Conservation (phyloP, 2,888 invertebrate genomes). For the Strigamia maritima region DNA sequence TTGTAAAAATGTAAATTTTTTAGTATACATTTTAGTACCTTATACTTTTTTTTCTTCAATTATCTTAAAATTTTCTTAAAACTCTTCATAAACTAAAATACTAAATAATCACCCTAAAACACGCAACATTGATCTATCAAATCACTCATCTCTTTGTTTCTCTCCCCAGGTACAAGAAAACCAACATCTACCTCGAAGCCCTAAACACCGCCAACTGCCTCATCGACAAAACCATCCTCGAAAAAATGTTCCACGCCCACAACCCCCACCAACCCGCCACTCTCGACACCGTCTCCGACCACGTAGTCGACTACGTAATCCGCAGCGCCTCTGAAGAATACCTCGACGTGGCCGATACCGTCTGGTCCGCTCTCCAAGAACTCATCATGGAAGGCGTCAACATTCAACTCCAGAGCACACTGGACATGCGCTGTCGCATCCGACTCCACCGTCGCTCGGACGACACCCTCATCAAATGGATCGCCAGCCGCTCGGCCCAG, state of each 20-base stretch:
- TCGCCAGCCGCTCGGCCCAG: not conserved
- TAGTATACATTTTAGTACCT: too few relatives aligned
- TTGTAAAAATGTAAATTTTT: too few relatives aligned
- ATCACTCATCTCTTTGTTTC: too few relatives aligned
- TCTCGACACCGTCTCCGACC: not conserved
- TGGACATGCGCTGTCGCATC: not conserved
- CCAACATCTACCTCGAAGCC: not conserved
- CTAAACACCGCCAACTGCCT: not conserved
- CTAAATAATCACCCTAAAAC: too few relatives aligned
- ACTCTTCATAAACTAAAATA: too few relatives aligned
- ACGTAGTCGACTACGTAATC: not conserved
- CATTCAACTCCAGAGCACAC: not conserved
- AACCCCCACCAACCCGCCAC: not conserved
- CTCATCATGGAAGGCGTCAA: not conserved
- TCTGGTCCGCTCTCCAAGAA: not conserved
- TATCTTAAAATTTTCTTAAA: too few relatives aligned
- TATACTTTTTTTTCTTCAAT: too few relatives aligned
- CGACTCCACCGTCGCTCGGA: not conserved
- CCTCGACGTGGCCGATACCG: not conserved
- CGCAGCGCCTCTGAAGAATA: not conserved
- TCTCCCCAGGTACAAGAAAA: not conserved
- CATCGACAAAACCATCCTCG: not conserved
- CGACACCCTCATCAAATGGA: not conserved
- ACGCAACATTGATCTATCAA: too few relatives aligned
- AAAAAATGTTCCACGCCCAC: not conserved